Evolutionary conservation across 2,888 invertebrate species (phyloP).

Genomic region (Parapristionchus giblindavisi): DNA sequence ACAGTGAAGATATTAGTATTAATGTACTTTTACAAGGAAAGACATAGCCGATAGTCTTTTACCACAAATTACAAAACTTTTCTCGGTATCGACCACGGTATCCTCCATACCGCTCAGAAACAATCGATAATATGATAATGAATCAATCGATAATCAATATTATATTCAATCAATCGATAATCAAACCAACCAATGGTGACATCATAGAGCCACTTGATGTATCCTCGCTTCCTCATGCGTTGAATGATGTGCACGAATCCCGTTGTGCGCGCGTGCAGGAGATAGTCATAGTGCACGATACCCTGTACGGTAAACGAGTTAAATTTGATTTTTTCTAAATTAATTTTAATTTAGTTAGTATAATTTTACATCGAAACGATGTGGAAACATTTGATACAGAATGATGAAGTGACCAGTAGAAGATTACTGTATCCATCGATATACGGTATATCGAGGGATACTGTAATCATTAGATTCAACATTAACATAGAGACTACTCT

Average conservation of each 20-base stretch:
- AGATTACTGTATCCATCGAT: too few species aligned
- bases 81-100: too few species aligned
- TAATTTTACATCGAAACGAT: too few species aligned
- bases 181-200: conserved; percentile 79
- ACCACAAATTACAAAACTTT: too few species aligned
- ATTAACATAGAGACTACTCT: too few species aligned
- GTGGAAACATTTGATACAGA: too few species aligned
- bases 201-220: conserved; percentile 83
- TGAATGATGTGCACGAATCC: conserved; percentile 76
- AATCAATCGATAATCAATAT: neutral
- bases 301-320: conserved; percentile 29
- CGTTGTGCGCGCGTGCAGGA: conserved; percentile 86
- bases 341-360: too few species aligned
- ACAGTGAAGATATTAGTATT: neutral
- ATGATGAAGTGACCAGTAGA: too few species aligned
- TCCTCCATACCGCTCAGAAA: neutral
- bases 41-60: too few species aligned
- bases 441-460: too few species aligned
- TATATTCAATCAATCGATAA: neutral
- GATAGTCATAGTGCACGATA: conserved; percentile 78
- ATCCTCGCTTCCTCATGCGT: conserved; percentile 74
- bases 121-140: neutral
- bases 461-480: too few species aligned
- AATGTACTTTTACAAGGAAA: too few species aligned
- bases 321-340: neutral